A percentile compares a stretch with the other conserved stretches of the same genome.
phyloP scores from a whole-genome alignment of 2,888 invertebrate genomes.

The Ferdinandea cuprea region DNA sequence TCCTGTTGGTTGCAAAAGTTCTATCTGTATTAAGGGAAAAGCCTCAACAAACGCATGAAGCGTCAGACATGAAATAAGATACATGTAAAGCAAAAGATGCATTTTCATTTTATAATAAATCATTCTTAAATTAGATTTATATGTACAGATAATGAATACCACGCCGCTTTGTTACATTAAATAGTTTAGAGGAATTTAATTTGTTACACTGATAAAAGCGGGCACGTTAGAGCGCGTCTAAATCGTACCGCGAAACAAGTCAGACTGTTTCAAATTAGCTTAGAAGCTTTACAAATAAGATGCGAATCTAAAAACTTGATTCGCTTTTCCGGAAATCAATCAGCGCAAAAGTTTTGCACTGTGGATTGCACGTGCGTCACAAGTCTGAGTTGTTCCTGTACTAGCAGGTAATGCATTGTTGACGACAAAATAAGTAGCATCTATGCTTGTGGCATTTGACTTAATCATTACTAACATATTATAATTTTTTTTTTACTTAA shows the following conservation, averaged over 20 bases:
- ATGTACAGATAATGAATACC: too few relatives aligned
- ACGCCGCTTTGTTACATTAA: background rate
- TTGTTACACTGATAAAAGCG: background rate
- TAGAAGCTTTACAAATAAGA: background rate
- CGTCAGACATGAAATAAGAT: background rate
- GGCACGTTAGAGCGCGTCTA: background rate
- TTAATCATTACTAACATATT: too few relatives aligned
- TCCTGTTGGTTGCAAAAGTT: slow-evolving; percentile 31
- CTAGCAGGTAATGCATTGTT: too few relatives aligned
- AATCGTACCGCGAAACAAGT: slow-evolving; percentile 1
- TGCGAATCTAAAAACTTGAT: background rate
- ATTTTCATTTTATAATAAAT: background rate
- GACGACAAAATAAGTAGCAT: too few relatives aligned
- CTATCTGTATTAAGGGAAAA: slow-evolving; percentile 28
- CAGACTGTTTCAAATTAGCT: background rate
- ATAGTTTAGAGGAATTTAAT: background rate
- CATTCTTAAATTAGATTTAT: too few relatives aligned
- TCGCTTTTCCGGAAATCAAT: background rate
- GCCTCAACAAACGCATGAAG: background rate
- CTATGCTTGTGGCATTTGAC: too few relatives aligned
- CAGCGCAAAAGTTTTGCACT: background rate
- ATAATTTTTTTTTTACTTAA: too few relatives aligned
- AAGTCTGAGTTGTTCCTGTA: background rate
- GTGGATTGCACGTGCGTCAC: background rate
- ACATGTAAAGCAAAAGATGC: background rate